phyloP scores from a whole-genome alignment of 2,113 vertebrate genomes.

The Percopsis transmontana region DNA sequence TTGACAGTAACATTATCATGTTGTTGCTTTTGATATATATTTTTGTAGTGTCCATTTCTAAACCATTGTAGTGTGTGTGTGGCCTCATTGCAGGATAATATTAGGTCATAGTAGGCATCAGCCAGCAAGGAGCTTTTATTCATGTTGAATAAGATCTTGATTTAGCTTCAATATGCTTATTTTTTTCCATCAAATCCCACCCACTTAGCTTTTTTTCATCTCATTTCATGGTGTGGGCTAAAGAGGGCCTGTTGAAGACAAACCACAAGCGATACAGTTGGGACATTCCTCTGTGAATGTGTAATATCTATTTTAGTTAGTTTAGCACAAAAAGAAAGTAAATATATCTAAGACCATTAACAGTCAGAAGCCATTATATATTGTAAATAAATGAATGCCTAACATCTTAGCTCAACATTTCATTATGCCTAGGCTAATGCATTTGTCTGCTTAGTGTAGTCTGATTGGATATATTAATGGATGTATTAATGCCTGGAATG shows the following conservation, averaged over 20 bases:
- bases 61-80: constrained; percentile 17
- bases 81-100: constrained; percentile 33
- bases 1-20: no score
- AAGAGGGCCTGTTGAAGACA: constrained; percentile 36
- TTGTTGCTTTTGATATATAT: neutral
- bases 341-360: neutral
- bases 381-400: no score
- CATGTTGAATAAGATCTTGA: no score
- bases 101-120: constrained; percentile 28
- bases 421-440: no score
- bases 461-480: no score
- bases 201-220: constrained; percentile 27
- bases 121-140: constrained; percentile 31
- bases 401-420: no score
- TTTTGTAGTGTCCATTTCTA: neutral
- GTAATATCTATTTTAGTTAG: constrained; percentile 17
- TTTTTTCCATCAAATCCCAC: constrained; percentile 29
- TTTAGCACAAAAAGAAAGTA: neutral
- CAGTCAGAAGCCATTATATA: no score
- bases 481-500: constrained; percentile 2
- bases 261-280: constrained; percentile 42
- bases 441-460: no score
- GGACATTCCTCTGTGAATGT: constrained; percentile 42
- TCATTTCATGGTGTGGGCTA: constrained; percentile 33
- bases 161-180: constrained; percentile 1